Conservation (phyloP, 1,140 invertebrate species). For the Apis cerana region DNA sequence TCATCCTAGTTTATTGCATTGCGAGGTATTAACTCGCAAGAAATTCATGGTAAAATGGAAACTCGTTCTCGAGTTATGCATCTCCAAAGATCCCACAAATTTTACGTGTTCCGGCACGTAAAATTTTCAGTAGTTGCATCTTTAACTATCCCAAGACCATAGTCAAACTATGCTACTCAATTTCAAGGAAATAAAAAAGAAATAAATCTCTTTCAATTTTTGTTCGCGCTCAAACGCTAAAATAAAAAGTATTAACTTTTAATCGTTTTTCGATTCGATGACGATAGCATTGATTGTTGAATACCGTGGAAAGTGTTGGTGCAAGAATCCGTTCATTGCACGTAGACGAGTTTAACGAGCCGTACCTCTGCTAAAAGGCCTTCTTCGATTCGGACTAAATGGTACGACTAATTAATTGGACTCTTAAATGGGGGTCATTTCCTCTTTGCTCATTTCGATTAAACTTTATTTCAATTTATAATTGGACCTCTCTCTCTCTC, state of each 20-base stretch:
- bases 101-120: neutral
- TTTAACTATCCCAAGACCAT: neutral
- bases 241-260: neutral
- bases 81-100: slow-evolving; percentile 6
- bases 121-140: neutral
- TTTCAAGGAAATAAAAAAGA: neutral
- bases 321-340: neutral
- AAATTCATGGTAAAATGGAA: slow-evolving; percentile 7
- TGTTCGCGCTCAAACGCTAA: neutral
- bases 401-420: slow-evolving; percentile 2
- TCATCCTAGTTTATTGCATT: neutral
- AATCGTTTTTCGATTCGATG: neutral
- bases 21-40: neutral
- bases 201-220: neutral
- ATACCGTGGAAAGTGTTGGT: neutral
- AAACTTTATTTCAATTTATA: neutral
- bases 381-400: slow-evolving; percentile 13
- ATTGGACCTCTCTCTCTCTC: neutral
- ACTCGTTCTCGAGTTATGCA: slow-evolving; percentile 5
- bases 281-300: neutral
- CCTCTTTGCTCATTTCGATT: neutral
- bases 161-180: neutral
- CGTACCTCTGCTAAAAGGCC: neutral
- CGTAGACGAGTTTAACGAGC: neutral
- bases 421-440: neutral